Conservation (phyloP, 1,140 invertebrate genomes). For the Drosophila equinoxialis region DNA sequence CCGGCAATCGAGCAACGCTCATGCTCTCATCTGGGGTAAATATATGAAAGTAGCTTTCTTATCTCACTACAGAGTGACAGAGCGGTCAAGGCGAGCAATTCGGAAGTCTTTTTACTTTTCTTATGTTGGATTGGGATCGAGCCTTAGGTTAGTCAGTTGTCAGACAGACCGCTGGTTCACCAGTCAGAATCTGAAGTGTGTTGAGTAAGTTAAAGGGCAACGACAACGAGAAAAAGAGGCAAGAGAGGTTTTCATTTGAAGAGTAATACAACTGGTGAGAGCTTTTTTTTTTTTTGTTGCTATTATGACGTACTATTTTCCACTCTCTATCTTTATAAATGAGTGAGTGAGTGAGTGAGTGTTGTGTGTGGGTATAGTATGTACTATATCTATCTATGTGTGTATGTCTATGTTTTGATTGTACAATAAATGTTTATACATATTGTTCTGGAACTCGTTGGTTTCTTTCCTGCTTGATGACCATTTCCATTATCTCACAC, state of each 20-base stretch:
- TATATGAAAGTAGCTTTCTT: conserved; percentile 36
- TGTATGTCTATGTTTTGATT: conserved; percentile 37
- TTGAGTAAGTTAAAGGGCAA: not conserved
- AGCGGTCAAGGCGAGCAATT: conserved; percentile 54
- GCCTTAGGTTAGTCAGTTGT: conserved; percentile 61
- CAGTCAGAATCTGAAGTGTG: conserved; percentile 18
- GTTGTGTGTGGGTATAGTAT: conserved; percentile 9
- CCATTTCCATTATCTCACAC: conserved; percentile 14
- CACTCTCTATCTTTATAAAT: conserved; percentile 35
- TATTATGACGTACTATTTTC: conserved; percentile 34
- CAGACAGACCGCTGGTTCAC: conserved; percentile 44
- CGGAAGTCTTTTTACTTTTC: conserved; percentile 51
- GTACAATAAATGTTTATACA: conserved; percentile 40
- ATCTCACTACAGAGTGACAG: conserved; percentile 44
- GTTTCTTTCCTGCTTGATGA: conserved; percentile 5
- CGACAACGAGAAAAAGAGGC: not conserved
- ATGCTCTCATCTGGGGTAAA: conserved; percentile 14
- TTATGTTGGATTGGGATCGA: conserved; percentile 41
- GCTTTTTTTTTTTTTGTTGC: conserved; percentile 32
- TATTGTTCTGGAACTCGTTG: conserved; percentile 34
- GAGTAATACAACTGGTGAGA: conserved; percentile 60
- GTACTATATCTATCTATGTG: not conserved
- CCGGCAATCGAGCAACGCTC: conserved; percentile 31
- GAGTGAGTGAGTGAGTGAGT: too few relatives aligned
- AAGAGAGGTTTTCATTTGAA: not conserved